Conservation (phyloP, 1,140 invertebrate genomes). For the Drosophila ohnishii region DNA sequence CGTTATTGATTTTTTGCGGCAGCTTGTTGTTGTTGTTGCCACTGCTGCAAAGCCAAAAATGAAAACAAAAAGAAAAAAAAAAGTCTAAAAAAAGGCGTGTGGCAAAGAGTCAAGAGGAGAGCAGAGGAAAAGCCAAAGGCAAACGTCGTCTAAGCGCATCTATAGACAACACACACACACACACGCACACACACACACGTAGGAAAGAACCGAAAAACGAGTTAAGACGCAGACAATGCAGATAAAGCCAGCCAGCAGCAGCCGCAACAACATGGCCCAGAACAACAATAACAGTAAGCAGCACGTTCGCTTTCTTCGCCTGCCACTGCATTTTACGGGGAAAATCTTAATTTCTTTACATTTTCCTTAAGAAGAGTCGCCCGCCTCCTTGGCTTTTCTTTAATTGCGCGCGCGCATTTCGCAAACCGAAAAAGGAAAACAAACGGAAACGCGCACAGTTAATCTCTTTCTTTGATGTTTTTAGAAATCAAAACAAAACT, state of each 20-base stretch:
- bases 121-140: conserved; percentile 9
- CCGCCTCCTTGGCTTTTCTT: conserved; percentile 41
- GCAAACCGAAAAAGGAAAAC: conserved; percentile 40
- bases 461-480: conserved; percentile 5
- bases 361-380: conserved; percentile 42
- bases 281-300: conserved; percentile 26
- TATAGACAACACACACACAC: conserved; percentile 24
- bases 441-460: conserved; percentile 27
- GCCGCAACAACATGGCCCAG: conserved; percentile 25
- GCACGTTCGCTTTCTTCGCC: conserved; percentile 25
- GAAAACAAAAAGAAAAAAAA: conserved; percentile 1
- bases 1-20: conserved; percentile 59
- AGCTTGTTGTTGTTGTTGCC: conserved; percentile 26
- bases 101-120: conserved; percentile 8
- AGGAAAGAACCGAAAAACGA: conserved; percentile 50
- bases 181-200: conserved; percentile 17
- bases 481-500: conserved; percentile 46
- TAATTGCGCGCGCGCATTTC: conserved; percentile 71
- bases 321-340: conserved; percentile 10
- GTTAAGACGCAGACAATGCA: conserved; percentile 59
- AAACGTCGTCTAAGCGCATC: conserved; percentile 33
- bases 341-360: conserved; percentile 43
- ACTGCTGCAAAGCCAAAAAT: conserved; percentile 21
- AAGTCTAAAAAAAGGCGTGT: conserved; percentile 41
- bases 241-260: conserved; percentile 28